Evolutionary conservation across 2,113 vertebrate species (phyloP).

Genomic region (Meriones unguiculatus): DNA sequence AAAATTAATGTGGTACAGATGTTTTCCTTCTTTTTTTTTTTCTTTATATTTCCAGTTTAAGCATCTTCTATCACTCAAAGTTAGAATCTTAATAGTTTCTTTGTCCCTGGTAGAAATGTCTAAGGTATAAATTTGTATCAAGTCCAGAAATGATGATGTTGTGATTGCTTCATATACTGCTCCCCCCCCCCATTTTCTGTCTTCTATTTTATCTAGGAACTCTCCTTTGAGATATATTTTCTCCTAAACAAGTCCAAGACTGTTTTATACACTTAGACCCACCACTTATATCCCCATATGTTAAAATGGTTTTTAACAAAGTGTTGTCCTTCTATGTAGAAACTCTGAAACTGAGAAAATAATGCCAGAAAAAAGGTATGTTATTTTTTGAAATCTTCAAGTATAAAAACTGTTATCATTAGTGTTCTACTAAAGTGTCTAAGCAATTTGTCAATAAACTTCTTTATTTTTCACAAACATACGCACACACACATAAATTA

Average conservation of each 20-base stretch:
- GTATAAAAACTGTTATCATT: constrained; percentile 16
- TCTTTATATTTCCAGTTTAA: background rate
- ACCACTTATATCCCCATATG: fast-evolving
- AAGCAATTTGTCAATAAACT: background rate
- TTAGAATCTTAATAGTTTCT: background rate
- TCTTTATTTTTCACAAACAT: background rate
- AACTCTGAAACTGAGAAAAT: background rate
- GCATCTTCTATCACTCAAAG: background rate
- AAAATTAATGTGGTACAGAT: background rate
- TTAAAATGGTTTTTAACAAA: background rate
- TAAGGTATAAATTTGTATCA: background rate
- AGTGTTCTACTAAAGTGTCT: background rate
- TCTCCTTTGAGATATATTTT: background rate
- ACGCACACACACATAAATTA: background rate
- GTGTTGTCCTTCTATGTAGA: background rate
- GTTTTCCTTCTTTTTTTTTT: background rate
- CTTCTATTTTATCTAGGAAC: background rate
- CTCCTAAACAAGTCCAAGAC: background rate
- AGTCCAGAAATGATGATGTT: background rate
- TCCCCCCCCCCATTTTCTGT: background rate
- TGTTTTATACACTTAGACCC: background rate
- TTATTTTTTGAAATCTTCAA: background rate
- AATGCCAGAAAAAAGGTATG: background rate
- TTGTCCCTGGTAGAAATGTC: background rate
- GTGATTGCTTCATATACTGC: background rate